These are phyloP conservation scores for Scopus umbretta DNA, from an alignment of 2,113 vertebrate species.

Conservation along the genomic window DNA sequence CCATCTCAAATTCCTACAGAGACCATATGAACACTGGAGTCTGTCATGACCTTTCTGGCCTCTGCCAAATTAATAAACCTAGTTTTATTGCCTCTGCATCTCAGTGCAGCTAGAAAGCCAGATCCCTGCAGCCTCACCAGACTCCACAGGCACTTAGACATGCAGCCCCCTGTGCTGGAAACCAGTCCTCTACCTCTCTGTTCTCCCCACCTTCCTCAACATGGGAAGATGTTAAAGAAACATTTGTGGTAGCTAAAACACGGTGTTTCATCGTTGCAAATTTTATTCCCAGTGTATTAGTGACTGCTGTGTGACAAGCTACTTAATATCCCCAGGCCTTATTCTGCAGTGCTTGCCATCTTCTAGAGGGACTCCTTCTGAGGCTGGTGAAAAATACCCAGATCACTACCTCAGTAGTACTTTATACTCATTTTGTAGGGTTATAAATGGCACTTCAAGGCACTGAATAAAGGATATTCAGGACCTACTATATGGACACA, in stretches of 20 bases:
- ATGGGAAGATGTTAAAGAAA: not conserved
- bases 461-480: not conserved
- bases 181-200: not conserved
- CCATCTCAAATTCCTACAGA: not conserved
- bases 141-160: not conserved
- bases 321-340: not conserved
- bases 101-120: not conserved
- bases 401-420: not conserved
- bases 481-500: not conserved
- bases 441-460: not conserved
- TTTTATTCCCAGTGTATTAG: not conserved
- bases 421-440: not conserved
- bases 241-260: not conserved
- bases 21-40: not conserved
- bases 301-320: not conserved
- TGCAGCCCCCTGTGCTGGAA: not conserved
- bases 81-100: not conserved
- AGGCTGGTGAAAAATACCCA: not conserved
- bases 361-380: not conserved
- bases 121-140: not conserved
- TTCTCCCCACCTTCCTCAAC: not conserved
- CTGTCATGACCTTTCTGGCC: not conserved
- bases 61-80: not conserved
- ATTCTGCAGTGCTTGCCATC: not conserved
- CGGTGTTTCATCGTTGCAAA: not conserved